Conservation (phyloP, 2,113 vertebrate species). For the Sphyrna mokarran region DNA sequence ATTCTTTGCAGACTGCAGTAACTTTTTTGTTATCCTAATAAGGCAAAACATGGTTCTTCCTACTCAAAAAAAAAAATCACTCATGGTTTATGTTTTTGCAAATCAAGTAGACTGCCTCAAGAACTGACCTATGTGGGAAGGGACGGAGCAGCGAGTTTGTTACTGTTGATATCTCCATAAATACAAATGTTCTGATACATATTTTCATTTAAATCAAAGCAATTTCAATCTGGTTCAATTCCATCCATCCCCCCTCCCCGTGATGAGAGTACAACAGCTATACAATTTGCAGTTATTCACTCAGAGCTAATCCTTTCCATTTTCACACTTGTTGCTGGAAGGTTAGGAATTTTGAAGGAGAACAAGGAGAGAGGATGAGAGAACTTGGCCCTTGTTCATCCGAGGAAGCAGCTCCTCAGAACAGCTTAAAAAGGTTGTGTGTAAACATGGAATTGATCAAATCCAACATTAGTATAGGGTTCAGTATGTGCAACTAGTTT, state of each 20-base stretch:
- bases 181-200: background rate
- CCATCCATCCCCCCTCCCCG: background rate
- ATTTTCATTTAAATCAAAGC: background rate
- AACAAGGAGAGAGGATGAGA: background rate
- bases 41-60: background rate
- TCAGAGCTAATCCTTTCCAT: background rate
- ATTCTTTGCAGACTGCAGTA: background rate
- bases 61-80: background rate
- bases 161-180: conserved; percentile 10
- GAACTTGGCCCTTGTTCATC: background rate
- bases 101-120: background rate
- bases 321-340: background rate
- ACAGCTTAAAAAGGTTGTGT: conserved; percentile 5
- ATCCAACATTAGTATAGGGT: background rate
- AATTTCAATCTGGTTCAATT: background rate
- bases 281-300: background rate
- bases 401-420: background rate
- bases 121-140: background rate
- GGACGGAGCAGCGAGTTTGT: background rate
- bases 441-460: conserved; percentile 15
- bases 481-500: background rate
- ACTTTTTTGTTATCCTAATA: background rate
- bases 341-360: background rate
- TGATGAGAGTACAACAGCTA: background rate
- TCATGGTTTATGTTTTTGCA: background rate